Evolutionary conservation across 2,113 vertebrate species (phyloP), one percentile per base, ranked within the genome.

Genomic region (Clupea harengus): DNA sequence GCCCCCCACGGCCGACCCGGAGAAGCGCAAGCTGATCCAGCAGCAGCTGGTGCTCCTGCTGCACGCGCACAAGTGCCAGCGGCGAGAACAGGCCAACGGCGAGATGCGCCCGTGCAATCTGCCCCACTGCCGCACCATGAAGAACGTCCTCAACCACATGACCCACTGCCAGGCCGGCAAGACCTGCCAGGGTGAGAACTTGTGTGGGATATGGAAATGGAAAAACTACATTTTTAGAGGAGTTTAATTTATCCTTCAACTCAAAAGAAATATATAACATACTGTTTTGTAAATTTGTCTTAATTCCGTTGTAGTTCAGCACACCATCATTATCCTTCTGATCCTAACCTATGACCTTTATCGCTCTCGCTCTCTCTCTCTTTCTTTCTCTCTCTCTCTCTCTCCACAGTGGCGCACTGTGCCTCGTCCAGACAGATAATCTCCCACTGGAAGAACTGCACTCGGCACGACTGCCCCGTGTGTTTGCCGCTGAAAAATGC

Each of bases 391-490:
- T 25, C 64, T 25, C 6, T 82, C 81, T 32, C 22, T 28, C 25
- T 52, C 22, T 54, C 8, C 86, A 83, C 90, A 99, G 98, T 99
- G 93, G 98, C 98, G 85, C 98, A 99, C 89, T 99, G 98, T 64
- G 98, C 98, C 6, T 99, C 98, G 92, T 99, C 98, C 83, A 95
- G 98, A 94, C 98, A 99, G 95, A 99, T 99, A 94, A 99, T 99
- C 95, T 99, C 98, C 2, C 98, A 99, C 92, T 99, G 98, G 98
- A 99, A 99, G 94, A 99, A 99, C 89, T 99, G 98, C 93, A 99
- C 98, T 0, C 95, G 98, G 46, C 98, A 99, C 3, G 98, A 99
- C 90, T 99, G 98, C 94, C 98, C 98, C 89, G 98, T 99, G 28
- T 99, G 98, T 93, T 95, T 99, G 88, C 98, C 98, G 2, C 96